Percentiles rank a stretch among this genome's conserved stretches.
phyloP scores from a whole-genome alignment of 2,888 invertebrate genomes.

The Stramonita haemastoma region DNA sequence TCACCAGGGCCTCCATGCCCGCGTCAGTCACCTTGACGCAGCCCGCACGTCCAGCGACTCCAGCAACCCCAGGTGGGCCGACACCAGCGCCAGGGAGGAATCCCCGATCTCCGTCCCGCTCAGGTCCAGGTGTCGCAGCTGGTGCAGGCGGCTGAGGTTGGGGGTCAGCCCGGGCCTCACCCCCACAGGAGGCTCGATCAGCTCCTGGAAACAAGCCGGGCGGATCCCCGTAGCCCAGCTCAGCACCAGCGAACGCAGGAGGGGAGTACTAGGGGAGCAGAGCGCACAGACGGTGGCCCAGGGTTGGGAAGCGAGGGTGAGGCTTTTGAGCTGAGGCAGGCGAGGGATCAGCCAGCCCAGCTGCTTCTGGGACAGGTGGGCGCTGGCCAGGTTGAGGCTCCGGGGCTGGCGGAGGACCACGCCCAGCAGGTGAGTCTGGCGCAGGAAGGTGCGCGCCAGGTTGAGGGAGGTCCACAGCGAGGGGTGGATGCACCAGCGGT shows the following conservation, averaged over 20 bases:
- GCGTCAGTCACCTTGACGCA: slow-evolving; percentile 93
- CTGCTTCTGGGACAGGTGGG: slow-evolving; percentile 90
- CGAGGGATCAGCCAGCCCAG: slow-evolving; percentile 94
- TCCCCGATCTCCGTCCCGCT: slow-evolving; percentile 94
- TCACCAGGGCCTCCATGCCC: slow-evolving; percentile 82
- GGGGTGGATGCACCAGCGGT: slow-evolving; percentile 89
- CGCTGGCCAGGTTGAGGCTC: slow-evolving; percentile 90
- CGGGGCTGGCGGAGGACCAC: slow-evolving; percentile 93
- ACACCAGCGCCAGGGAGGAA: slow-evolving; percentile 83
- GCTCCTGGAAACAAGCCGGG: slow-evolving; percentile 89
- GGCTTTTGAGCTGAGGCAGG: slow-evolving; percentile 88
- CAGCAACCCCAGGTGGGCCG: slow-evolving; percentile 78
- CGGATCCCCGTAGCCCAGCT: slow-evolving; percentile 91
- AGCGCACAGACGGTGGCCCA: slow-evolving; percentile 88
- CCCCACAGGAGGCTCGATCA: slow-evolving; percentile 91
- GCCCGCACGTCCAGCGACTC: slow-evolving; percentile 89
- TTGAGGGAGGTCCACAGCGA: slow-evolving; percentile 91
- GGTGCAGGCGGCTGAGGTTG: slow-evolving; percentile 87
- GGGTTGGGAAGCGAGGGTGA: slow-evolving; percentile 85
- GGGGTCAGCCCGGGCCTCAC: slow-evolving; percentile 84
- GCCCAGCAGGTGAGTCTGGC: slow-evolving; percentile 86
- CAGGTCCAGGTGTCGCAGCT: slow-evolving; percentile 86
- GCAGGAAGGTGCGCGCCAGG: slow-evolving; percentile 83
- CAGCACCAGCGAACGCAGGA: slow-evolving; percentile 86
- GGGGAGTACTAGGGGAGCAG: slow-evolving; percentile 89